A percentile compares a stretch with the other conserved stretches of the same genome.
Conservation (phyloP, 2,888 invertebrate genomes). For the Atherix ibis region DNA sequence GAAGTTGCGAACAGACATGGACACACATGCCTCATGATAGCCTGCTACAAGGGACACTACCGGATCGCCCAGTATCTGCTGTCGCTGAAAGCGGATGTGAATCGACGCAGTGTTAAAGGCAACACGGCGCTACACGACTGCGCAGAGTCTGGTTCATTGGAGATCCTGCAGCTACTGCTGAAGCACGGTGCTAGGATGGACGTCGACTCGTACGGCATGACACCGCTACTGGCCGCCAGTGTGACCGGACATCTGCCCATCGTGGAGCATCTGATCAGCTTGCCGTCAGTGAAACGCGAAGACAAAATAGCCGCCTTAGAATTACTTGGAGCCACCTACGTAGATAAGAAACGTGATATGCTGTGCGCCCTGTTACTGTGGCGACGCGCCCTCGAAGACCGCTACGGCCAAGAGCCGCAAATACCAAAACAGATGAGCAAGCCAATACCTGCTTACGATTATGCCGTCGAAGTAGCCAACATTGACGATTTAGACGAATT, state of each 20-base stretch:
- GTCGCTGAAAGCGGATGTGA: constrained; percentile 74
- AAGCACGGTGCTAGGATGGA: constrained; percentile 83
- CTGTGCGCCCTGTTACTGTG: constrained; percentile 75
- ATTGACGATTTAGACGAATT: constrained; percentile 68
- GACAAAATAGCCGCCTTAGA: constrained; percentile 83
- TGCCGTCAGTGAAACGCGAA: constrained; percentile 55
- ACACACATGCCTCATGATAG: constrained; percentile 96
- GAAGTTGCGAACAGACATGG: constrained; percentile 92
- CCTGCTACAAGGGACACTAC: constrained; percentile 89
- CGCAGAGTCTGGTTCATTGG: constrained; percentile 87
- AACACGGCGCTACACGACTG: constrained; percentile 98
- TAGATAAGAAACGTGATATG: constrained; percentile 94
- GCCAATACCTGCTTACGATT: constrained; percentile 77
- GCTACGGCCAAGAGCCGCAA: constrained; percentile 45
- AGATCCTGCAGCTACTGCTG: constrained; percentile 78
- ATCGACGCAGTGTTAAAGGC: constrained; percentile 73
- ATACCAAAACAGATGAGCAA: constrained; percentile 60
- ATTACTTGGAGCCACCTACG: constrained; percentile 83
- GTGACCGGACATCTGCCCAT: constrained; percentile 87
- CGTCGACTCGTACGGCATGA: constrained; percentile 92
- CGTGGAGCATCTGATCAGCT: constrained; percentile 76
- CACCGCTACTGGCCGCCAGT: constrained; percentile 83
- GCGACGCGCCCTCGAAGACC: constrained; percentile 81
- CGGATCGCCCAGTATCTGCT: constrained; percentile 81
- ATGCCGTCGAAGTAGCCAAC: constrained; percentile 65